Percentiles rank a stretch among this genome's conserved stretches.
Conservation (phyloP, 2,888 invertebrate species). For the Platycnemis pennipes region DNA sequence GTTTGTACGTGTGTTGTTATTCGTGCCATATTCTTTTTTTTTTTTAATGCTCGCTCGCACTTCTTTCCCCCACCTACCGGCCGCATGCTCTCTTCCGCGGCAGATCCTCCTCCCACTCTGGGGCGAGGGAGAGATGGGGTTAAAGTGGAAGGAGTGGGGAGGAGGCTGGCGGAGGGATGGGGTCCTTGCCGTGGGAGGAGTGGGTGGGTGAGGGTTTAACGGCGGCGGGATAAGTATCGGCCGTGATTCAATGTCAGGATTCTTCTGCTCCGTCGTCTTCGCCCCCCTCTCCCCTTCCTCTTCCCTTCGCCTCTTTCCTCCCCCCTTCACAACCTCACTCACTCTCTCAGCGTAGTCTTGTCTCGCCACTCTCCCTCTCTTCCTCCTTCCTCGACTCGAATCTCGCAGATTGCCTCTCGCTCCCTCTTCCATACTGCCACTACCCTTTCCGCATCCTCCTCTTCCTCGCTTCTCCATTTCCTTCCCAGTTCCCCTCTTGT, state of each 20-base stretch:
- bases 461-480: not conserved
- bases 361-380: slow-evolving; percentile 38
- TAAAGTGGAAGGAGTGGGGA: not conserved
- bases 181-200: not conserved
- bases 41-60: not conserved
- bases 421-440: not conserved
- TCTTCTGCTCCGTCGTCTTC: slow-evolving; percentile 18
- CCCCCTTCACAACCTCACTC: not conserved
- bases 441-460: not conserved
- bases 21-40: not conserved
- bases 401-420: not conserved
- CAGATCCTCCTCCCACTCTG: not conserved
- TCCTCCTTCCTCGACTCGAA: not conserved
- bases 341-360: not conserved
- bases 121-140: too few relatives aligned
- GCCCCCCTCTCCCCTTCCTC: not conserved
- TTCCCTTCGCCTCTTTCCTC: not conserved
- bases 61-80: not conserved
- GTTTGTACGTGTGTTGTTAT: slow-evolving; percentile 11
- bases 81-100: not conserved
- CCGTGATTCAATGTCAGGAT: slow-evolving; percentile 65
- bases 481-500: not conserved
- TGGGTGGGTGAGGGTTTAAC: not conserved
- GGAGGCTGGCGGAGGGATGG: not conserved
- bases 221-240: slow-evolving; percentile 51